Evolutionary conservation across 2,113 vertebrate species (phyloP).

Genomic region (Vanacampus margaritifer): DNA sequence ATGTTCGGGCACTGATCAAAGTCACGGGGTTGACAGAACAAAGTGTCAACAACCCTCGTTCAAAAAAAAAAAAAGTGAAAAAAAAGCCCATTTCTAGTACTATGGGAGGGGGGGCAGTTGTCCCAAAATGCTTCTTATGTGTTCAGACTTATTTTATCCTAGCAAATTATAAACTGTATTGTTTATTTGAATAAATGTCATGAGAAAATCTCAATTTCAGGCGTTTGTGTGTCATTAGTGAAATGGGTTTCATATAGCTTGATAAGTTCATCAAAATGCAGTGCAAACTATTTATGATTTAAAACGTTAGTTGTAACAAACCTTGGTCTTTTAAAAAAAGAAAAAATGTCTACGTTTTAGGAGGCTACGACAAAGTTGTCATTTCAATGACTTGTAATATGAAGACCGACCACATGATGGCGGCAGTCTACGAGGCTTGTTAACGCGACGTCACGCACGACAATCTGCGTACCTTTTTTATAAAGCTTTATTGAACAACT

Average conservation of each 20-base stretch:
- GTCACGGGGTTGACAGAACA: conserved; percentile 52
- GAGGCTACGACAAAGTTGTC: too few species aligned
- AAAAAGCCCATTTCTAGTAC: conserved; percentile 37
- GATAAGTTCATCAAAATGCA: background rate
- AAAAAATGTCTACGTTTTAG: too few species aligned
- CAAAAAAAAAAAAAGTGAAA: conserved; percentile 33
- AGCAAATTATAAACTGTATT: conserved; percentile 71
- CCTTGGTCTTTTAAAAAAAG: too few species aligned
- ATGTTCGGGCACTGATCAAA: conserved; percentile 55
- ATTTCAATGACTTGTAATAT: too few species aligned
- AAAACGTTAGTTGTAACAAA: background rate
- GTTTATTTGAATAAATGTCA: conserved; percentile 78
- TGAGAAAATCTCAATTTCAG: conserved; percentile 68
- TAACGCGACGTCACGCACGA: too few species aligned
- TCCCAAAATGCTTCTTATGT: conserved; percentile 64
- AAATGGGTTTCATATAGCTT: conserved; percentile 15
- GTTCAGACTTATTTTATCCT: conserved; percentile 69
- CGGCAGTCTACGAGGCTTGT: too few species aligned
- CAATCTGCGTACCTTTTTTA: too few species aligned
- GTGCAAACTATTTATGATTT: background rate
- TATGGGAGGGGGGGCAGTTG: conserved; percentile 40
- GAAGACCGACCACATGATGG: too few species aligned
- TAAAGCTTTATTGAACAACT: too few species aligned
- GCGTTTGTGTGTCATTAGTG: conserved; percentile 69
- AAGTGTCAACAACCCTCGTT: conserved; percentile 47